A percentile compares a stretch with the other conserved stretches of the same genome.
These are phyloP conservation scores for Numenius phaeopus DNA, from an alignment of 2,797 vertebrate species.

Conservation along the genomic window DNA sequence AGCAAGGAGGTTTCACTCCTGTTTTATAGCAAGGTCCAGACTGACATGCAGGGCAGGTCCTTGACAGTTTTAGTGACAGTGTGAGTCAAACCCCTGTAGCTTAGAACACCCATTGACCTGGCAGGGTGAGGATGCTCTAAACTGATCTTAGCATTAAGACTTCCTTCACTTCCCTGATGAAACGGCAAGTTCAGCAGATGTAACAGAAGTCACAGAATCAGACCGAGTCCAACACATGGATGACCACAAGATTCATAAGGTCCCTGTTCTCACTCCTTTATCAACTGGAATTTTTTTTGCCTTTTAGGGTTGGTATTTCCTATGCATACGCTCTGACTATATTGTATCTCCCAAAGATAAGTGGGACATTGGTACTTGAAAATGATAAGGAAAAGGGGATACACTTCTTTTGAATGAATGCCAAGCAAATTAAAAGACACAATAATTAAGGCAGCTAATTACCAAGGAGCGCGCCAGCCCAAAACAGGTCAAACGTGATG, in stretches of 20 bases:
- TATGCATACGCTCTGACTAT: neutral
- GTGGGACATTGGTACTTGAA: neutral
- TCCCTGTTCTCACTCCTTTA: neutral
- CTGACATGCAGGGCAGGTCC: neutral
- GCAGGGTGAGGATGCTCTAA: neutral
- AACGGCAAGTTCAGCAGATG: neutral
- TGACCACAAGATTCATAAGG: neutral
- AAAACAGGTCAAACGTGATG: fast-evolving
- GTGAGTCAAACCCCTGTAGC: neutral
- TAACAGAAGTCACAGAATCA: neutral
- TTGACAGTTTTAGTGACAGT: neutral
- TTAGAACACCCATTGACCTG: neutral
- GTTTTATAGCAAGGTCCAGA: neutral
- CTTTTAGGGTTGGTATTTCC: neutral
- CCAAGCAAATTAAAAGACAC: neutral
- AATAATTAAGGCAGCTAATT: neutral
- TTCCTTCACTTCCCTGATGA: neutral
- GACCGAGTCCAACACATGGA: neutral
- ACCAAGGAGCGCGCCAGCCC: neutral
- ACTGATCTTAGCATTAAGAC: neutral
- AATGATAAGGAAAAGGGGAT: neutral
- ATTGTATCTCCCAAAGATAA: neutral
- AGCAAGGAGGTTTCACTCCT: neutral
- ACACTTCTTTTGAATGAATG: neutral
- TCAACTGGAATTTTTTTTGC: neutral